Evolutionary conservation across 1,140 invertebrate species (phyloP), one percentile per base, ranked within the genome.

Genomic region (Dendroctonus ponderosae): DNA sequence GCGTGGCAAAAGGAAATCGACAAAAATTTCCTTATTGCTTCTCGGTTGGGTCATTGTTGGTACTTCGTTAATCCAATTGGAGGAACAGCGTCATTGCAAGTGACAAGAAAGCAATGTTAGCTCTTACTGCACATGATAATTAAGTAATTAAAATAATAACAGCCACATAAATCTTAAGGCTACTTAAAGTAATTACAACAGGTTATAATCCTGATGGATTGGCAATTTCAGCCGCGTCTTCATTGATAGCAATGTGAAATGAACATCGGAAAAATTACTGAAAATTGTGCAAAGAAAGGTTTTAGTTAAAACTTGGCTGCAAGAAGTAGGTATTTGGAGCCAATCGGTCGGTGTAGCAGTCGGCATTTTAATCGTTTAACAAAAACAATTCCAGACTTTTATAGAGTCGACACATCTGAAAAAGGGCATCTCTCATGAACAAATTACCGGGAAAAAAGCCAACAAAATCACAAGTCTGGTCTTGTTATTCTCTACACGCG

Each of bases 361-460:
- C 58, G 58, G 58, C 58, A 60, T 60, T 12, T 37, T 14, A 48
- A 39, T 12, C 58, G 12, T 60, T 60, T 60, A 60, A 49, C 41
- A 60, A 60, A 60, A 60, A 60, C 58, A 12, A 9, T 49, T 62
- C 43, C 52, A 39, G 52, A 51, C 59, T 62, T 51, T 51, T 62
- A 62, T 52, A 62, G 48, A 62, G 49, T 62, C 59, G 38, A 62
- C 52, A 51, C 48, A 52, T 62, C 59, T 62, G 8, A 40, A 62
- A 62, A 62, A 62, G 59, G 59, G 52, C 59, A 62, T 62, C 42
- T 62, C 59, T 50, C 59, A 51, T 62, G 59, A 62, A 62, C 59
- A 51, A 62, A 62, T 62, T 62, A 51, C 26, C 26, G 26, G 44
- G 15, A 60, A 60, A 60, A 60, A 60, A 38, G 50, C 12, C 50